These are phyloP conservation scores for Drosophila biarmipes DNA, from an alignment of 1,140 invertebrate genomes.

Conservation along the genomic window DNA sequence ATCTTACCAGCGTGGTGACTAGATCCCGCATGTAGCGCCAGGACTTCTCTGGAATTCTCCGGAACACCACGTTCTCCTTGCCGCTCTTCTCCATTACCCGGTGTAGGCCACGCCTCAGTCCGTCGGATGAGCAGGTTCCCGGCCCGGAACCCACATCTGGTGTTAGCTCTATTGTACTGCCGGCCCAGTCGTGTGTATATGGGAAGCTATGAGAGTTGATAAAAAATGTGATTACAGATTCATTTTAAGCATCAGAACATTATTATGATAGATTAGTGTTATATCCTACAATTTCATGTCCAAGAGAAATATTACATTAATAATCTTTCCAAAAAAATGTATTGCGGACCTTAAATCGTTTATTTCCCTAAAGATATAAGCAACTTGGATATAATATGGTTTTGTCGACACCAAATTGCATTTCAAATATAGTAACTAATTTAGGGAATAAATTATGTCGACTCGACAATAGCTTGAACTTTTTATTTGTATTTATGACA, in stretches of 20 bases:
- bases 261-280: no score
- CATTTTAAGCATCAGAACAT: neutral
- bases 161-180: conserved; percentile 76
- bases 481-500: no score
- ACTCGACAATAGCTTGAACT: no score
- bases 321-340: no score
- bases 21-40: conserved; percentile 87
- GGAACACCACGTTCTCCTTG: conserved; percentile 73
- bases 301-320: no score
- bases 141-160: conserved; percentile 39
- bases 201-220: conserved; percentile 51
- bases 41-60: conserved; percentile 85
- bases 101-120: conserved; percentile 54
- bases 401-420: no score
- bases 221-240: neutral
- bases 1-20: conserved; percentile 87
- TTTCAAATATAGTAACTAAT: no score
- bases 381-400: no score
- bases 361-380: no score
- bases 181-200: conserved; percentile 74
- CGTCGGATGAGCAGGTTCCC: conserved; percentile 25
- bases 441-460: no score
- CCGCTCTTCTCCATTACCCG: conserved; percentile 83
- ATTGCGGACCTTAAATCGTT: no score
- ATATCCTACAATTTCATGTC: no score